Conservation (phyloP, 2,888 invertebrate genomes). For the Drosophila monieri region DNA sequence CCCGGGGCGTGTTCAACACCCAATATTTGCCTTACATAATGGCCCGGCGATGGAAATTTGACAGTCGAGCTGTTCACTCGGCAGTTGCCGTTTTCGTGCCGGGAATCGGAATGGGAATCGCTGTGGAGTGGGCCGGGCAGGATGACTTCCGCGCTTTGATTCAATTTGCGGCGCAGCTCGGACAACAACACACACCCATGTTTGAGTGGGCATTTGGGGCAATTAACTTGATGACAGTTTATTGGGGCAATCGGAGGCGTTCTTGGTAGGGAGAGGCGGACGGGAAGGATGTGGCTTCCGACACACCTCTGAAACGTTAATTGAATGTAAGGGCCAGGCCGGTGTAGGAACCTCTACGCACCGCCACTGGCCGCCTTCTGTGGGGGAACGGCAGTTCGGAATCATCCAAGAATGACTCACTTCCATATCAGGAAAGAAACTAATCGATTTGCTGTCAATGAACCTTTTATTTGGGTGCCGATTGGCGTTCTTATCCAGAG, state of each 20-base stretch:
- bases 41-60: slow-evolving; percentile 61
- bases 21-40: slow-evolving; percentile 64
- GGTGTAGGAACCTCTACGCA: slow-evolving; percentile 12
- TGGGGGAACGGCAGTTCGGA: slow-evolving; percentile 11
- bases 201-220: slow-evolving; percentile 66
- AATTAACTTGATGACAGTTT: slow-evolving; percentile 77
- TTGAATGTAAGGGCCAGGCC: slow-evolving; percentile 34
- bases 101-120: slow-evolving; percentile 4
- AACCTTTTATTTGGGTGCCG: slow-evolving; percentile 24
- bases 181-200: slow-evolving; percentile 38
- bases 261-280: slow-evolving; percentile 10
- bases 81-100: slow-evolving; percentile 32
- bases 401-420: slow-evolving; percentile 22
- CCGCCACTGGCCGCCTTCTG: not conserved
- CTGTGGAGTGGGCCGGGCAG: slow-evolving; percentile 3
- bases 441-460: slow-evolving; percentile 48
- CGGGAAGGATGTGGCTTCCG: slow-evolving; percentile 9
- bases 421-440: slow-evolving; percentile 27
- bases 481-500: not conserved
- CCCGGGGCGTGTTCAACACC: slow-evolving; percentile 39
- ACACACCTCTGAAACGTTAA: slow-evolving; percentile 46
- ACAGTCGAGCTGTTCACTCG: slow-evolving; percentile 58
- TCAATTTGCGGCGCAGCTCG: slow-evolving; percentile 37
- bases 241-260: slow-evolving; percentile 55
- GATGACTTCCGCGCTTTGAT: slow-evolving; percentile 37